These are phyloP conservation scores for Scaeva pyrastri DNA, from an alignment of 2,888 invertebrate genomes.

Conservation along the genomic window DNA sequence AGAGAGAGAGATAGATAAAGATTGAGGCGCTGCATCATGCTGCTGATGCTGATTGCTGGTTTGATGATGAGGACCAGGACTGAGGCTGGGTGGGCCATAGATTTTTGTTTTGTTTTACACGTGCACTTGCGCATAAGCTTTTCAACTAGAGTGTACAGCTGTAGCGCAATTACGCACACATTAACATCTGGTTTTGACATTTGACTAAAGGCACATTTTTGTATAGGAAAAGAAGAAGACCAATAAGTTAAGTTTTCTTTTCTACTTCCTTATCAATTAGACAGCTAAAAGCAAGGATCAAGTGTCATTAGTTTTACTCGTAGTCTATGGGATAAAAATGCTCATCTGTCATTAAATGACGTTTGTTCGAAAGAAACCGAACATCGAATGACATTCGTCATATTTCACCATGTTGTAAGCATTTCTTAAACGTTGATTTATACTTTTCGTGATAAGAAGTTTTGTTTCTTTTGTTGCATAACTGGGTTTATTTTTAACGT, in stretches of 20 bases:
- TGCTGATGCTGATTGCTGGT: background rate
- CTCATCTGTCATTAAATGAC: background rate
- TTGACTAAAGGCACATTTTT: too few species aligned
- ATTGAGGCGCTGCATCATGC: slow-evolving; percentile 26
- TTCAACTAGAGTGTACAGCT: background rate
- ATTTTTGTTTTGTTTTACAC: slow-evolving; percentile 35
- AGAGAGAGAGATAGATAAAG: background rate
- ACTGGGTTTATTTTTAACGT: too few species aligned
- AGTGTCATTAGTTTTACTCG: background rate
- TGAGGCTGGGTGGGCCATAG: slow-evolving; percentile 69
- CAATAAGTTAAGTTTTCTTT: slow-evolving; percentile 14
- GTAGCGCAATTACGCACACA: background rate
- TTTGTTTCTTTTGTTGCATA: too few species aligned
- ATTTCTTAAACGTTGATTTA: too few species aligned
- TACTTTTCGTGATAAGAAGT: too few species aligned
- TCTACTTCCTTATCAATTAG: background rate
- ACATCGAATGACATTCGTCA: too few species aligned
- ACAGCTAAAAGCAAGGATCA: slow-evolving; percentile 9
- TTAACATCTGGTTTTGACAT: slow-evolving; percentile 8
- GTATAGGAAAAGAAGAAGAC: slow-evolving; percentile 12
- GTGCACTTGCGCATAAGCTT: slow-evolving; percentile 20
- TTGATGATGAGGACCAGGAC: background rate
- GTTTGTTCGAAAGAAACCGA: too few species aligned
- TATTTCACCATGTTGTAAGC: too few species aligned
- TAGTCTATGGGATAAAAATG: background rate